Base-by-base conservation (phyloP, 1,140 invertebrate genomes). In the Himalopsyche phryganea region DNA sequence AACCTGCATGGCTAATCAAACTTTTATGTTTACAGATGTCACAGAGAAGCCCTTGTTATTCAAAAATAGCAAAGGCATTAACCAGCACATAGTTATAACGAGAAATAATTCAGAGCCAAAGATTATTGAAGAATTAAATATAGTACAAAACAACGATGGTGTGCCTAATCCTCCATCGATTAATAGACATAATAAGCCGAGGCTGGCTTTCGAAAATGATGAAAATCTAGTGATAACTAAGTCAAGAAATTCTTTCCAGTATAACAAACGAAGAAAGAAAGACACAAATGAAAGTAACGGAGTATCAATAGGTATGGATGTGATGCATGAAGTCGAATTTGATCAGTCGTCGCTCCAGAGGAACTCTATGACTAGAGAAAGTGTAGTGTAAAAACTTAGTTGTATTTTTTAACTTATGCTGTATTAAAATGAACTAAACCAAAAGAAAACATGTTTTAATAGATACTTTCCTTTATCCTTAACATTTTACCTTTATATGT, bases 31-130 rank as follows among this genome's bases (percentile, higher is more conserved):
- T 63, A 19, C 45, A 64, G 62, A 64, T 53, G 32, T 53, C 6
- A 54, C 58, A 36, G 58, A 64, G 49, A 64, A 64, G 15, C 62
- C 58, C 6, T 19, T 64, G 18, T 33, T 64, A 15, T 58, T 57
- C 32, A 57, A 50, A 32, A 54, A 56, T 36, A 53, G 48, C 35
- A 41, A 54, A 35, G 44, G 15, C 38, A 51, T 32, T n/a, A 35
- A 49, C 17, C 38, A 49, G 23, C 48, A 50, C 20, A 63, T 58
- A 50, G 41, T 63, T 35, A 32, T 49, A 28, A 57, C 47, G 17
- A 60, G 35, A 44, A 60, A 52, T 49, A 64, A 60, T 48, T 51
- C 53, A 36, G 58, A 64, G 53, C 57, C 57, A 64, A 64, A 64
- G 57, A 64, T 48, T 36, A 42, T 46, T 13, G 58, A 64, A 50